phyloP scores from a whole-genome alignment of 2,888 invertebrate genomes.

The Holacanthella duospinosa region DNA sequence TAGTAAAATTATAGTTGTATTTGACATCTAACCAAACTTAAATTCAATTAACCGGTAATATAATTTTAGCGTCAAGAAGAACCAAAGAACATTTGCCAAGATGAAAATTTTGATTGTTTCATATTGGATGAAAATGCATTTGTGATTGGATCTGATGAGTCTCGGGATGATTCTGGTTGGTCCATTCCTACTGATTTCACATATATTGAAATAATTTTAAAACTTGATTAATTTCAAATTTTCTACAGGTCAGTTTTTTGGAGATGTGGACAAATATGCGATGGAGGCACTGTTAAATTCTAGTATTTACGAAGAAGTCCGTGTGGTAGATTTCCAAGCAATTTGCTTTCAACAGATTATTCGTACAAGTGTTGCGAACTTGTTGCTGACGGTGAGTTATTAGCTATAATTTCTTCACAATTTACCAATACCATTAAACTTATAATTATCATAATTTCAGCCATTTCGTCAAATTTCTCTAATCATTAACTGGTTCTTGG shows the following conservation, averaged over 20 bases:
- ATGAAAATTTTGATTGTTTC: constrained; percentile 63
- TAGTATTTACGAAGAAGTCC: constrained; percentile 75
- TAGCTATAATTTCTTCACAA: background rate
- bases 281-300: constrained; percentile 74
- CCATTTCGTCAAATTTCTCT: constrained; percentile 35
- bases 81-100: background rate
- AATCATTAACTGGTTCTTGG: constrained; percentile 34
- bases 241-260: constrained; percentile 58
- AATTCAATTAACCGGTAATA: too few species aligned
- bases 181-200: too few species aligned
- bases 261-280: constrained; percentile 85
- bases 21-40: background rate
- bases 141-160: constrained; percentile 79
- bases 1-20: constrained; percentile 12
- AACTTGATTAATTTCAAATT: background rate
- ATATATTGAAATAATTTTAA: background rate
- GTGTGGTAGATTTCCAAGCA: constrained; percentile 80
- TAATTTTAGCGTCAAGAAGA: constrained; percentile 6
- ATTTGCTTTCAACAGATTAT: constrained; percentile 56
- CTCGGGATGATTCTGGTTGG: constrained; percentile 70
- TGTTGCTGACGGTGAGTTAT: constrained; percentile 33
- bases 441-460: constrained; percentile 19
- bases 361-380: constrained; percentile 30
- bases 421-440: background rate
- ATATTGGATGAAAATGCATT: constrained; percentile 90